Evolutionary conservation across 2,113 vertebrate species (phyloP), one percentile per base, ranked within the genome.

Genomic region (Poeciliopsis retropinna): DNA sequence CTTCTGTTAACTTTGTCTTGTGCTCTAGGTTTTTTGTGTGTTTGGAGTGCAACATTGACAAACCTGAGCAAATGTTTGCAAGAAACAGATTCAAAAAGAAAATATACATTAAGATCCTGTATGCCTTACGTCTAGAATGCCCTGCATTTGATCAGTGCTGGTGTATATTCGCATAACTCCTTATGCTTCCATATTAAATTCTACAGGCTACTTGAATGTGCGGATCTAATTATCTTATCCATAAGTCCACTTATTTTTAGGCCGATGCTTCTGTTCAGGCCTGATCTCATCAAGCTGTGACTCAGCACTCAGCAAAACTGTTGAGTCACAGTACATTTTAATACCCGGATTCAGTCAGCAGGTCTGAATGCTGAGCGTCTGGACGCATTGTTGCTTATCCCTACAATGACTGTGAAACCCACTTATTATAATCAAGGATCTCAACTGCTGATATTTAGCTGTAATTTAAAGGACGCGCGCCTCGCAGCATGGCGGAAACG

Each of bases 211-310:
- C 70, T 41, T 39, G 25, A 11, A 64, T 51, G 62, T 68, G 67
- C 76, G 81, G 83, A 90, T 84, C 89, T 64, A 57, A 81, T 90
- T 82, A 84, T 39, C 76, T 82, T 68, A 63, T 70, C 63, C 64
- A 60, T 61, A 81, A 85, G 25, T 67, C 76, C 39, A 54, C 28
- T 79, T 85, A 84, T 85, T 81, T 83, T 65, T 75, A 86, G 69
- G 60, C 54, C 71, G 28, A 76, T 31, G 15, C 30, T 25, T 39
- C 60, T 67, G 54, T 14, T 39, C 65, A 44, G 64, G 10, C 64
- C 70, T 84, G 76, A 85, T 61, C 77, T 74, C 32, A 67, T 67
- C 73, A 54, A 37, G 68, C 54, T 70, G 64, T 76, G 83, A 88
- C 66, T 87, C 76, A 73, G 83, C 73, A 47, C 3, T 7, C 7